phyloP scores from a whole-genome alignment of 2,113 vertebrate genomes.

The Cisticola juncidis region DNA sequence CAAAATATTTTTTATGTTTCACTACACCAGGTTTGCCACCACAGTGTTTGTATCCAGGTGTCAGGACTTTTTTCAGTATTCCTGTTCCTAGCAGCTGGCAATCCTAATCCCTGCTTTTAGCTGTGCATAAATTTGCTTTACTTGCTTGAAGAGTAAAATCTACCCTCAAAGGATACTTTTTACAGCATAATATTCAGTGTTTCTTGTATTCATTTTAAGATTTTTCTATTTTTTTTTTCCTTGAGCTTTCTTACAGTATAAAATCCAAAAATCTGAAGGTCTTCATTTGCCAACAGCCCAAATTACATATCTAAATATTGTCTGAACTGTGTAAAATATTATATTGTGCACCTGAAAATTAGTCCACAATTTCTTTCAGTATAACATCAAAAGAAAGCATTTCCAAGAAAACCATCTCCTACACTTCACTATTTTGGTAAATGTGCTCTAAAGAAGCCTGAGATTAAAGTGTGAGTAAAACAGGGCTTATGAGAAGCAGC shows the following conservation, averaged over 20 bases:
- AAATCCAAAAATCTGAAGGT: background rate
- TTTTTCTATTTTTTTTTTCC: background rate
- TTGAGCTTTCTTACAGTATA: background rate
- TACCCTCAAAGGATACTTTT: background rate
- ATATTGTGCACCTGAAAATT: background rate
- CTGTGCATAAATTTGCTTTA: background rate
- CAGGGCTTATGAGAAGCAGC: background rate
- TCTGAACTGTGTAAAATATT: background rate
- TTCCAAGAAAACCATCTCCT: background rate
- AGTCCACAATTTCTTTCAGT: background rate
- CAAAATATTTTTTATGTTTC: background rate
- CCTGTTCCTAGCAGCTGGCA: background rate
- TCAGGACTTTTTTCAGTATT: background rate
- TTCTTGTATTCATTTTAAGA: background rate
- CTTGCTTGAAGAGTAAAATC: background rate
- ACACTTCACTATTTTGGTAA: background rate
- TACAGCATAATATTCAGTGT: no score
- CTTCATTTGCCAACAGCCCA: background rate
- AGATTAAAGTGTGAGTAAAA: background rate
- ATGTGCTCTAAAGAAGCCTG: background rate
- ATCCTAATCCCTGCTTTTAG: background rate
- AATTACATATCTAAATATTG: background rate
- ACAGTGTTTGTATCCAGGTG: background rate
- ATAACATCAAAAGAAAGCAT: background rate
- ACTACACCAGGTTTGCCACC: background rate